A percentile compares a stretch with the other conserved stretches of the same genome.
Conservation (phyloP, 1,140 invertebrate genomes). For the Pachypeltis micranthus region DNA sequence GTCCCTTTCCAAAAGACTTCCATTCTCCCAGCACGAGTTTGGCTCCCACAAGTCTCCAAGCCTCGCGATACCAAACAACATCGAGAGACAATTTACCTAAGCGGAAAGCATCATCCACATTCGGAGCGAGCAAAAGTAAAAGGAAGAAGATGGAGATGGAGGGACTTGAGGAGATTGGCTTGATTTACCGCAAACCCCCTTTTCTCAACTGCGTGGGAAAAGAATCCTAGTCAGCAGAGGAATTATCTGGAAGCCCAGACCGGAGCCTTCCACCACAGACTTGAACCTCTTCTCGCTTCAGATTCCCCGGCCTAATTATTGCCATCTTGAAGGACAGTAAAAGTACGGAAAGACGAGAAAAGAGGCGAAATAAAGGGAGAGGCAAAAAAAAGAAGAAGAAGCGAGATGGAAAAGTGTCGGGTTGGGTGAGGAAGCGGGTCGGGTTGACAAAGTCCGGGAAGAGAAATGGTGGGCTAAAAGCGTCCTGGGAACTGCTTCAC, state of each 20-base stretch:
- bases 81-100: constrained; percentile 9
- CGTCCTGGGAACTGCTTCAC: constrained; percentile 5
- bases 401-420: background rate
- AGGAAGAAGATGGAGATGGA: too few relatives aligned
- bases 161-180: background rate
- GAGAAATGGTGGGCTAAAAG: constrained; percentile 8
- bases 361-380: background rate
- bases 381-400: background rate
- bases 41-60: too few relatives aligned
- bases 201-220: background rate
- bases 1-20: background rate
- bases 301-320: constrained; percentile 1
- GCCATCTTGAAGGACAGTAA: constrained; percentile 1
- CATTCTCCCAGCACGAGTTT: background rate
- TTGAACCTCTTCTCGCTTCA: background rate
- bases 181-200: constrained; percentile 3
- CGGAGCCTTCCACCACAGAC: background rate
- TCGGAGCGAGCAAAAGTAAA: too few relatives aligned
- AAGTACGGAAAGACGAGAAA: constrained; percentile 3
- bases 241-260: background rate
- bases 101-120: constrained; percentile 2
- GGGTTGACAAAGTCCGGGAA: constrained; percentile 3
- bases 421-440: background rate
- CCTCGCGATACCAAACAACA: background rate
- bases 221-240: constrained; percentile 2